Percentiles rank a stretch among this genome's conserved stretches.
Conservation (phyloP, 1,140 invertebrate species). For the Ptiloglossa arizonensis region DNA sequence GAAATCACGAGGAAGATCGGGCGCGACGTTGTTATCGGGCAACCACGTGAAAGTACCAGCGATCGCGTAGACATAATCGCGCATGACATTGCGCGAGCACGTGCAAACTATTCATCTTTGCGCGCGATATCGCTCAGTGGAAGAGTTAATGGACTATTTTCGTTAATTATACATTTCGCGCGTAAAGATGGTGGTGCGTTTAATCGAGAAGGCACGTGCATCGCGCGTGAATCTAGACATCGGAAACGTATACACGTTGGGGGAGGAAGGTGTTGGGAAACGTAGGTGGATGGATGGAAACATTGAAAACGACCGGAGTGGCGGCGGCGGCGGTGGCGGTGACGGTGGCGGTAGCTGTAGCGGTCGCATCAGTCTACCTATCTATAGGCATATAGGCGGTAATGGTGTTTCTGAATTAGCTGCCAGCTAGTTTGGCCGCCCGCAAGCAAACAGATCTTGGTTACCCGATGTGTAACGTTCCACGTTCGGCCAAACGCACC, state of each 20-base stretch:
- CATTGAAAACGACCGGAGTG: background rate
- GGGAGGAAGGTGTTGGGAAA: constrained; percentile 1
- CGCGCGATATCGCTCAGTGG: too few species aligned
- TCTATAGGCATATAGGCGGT: constrained; percentile 77
- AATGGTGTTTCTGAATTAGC: constrained; percentile 82
- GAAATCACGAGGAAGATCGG: too few species aligned
- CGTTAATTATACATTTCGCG: background rate
- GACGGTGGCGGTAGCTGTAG: constrained; percentile 19
- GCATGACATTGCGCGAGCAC: too few species aligned
- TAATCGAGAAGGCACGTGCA: background rate
- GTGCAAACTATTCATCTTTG: too few species aligned
- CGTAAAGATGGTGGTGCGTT: background rate
- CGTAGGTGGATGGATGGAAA: constrained; percentile 15
- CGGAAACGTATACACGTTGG: constrained; percentile 5
- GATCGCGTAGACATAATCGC: too few species aligned
- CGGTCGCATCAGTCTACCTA: constrained; percentile 61
- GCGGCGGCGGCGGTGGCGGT: constrained; percentile 17
- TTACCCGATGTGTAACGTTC: constrained; percentile 81
- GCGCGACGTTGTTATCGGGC: too few species aligned
- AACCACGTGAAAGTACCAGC: too few species aligned
- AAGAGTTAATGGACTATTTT: too few species aligned
- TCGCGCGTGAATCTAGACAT: background rate
- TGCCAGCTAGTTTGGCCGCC: constrained; percentile 80
- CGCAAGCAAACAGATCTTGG: constrained; percentile 82
- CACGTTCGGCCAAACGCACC: constrained; percentile 72